Evolutionary conservation across 2,113 vertebrate species (phyloP), one percentile per base, ranked within the genome.

Genomic region (Carassius gibelio): DNA sequence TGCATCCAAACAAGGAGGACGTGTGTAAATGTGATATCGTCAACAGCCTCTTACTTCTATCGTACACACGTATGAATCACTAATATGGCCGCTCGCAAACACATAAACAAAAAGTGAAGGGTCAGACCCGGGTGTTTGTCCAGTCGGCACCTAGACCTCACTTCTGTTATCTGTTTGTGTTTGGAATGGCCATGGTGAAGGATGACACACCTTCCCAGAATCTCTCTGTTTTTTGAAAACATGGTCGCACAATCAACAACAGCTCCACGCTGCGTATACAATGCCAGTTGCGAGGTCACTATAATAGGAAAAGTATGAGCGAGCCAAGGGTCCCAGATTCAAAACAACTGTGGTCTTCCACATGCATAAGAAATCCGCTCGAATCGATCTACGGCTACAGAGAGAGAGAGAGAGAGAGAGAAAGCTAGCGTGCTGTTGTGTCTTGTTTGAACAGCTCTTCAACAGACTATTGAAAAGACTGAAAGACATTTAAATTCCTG

Each of bases 301-400:
- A 87, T 86, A 88, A 87, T 87, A 87, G 83, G 83, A 87, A 88
- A 87, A 85, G 82, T 82, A 87, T 83, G 74, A 87, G 52, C 26
- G 2, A 78, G 74, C 23, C 52, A 48, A 84, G 38, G 34, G 77
- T 57, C 77, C 55, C 3, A 13, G 78, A 82, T 77, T 38, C 72
- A 82, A 88, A 88, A 88, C 85, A 88, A 82, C 23, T 78, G 38
- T 82, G 72, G 71, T 72, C 85, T 84, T 84, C 72, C 76, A 62
- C 23, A 82, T 82, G 13, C 48, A 38, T 75, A 76, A 82, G 83
- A 85, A 85, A 79, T 85, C 75, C 1, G 8, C 84, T 75, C 50
- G 4, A 79, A 85, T 82, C 66, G 59, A 74, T 85, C 57, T 75
- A 57, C 45, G 23, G 26, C 64, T 36, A 74, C 52, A 48, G 45